A percentile compares a stretch with the other conserved stretches of the same genome.
These are phyloP conservation scores for Pristiophorus japonicus DNA, from an alignment of 2,113 vertebrate genomes.

Conservation along the genomic window DNA sequence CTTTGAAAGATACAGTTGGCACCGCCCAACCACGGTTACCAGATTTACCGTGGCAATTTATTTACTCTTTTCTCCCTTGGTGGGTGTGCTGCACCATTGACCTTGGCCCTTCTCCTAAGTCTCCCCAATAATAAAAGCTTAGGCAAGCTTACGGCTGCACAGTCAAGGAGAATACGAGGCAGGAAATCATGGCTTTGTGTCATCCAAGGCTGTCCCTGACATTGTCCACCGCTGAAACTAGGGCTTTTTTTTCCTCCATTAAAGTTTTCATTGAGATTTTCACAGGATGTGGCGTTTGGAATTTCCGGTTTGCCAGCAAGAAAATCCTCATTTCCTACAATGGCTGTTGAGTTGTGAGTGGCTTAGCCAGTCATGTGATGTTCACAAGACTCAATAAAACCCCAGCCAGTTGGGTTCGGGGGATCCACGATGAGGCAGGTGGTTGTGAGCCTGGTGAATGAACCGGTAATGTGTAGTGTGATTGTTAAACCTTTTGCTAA, in stretches of 20 bases:
- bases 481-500: no score
- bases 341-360: no score
- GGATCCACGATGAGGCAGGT: no score
- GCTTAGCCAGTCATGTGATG: no score
- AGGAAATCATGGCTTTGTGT: neutral
- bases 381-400: no score
- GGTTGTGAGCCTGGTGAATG: no score
- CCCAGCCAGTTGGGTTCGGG: no score
- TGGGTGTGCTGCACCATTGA: neutral
- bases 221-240: neutral
- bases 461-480: no score
- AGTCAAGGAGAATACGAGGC: neutral
- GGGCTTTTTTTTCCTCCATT: neutral
- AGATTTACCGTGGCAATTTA: neutral
- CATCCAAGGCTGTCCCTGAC: neutral
- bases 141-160: neutral
- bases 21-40: neutral
- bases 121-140: neutral
- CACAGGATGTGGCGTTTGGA: neutral
- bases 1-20: neutral
- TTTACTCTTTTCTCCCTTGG: neutral
- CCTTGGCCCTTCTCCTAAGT: neutral
- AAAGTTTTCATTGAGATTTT: neutral
- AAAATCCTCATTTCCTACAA: neutral
- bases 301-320: neutral